Base-by-base conservation (phyloP, 2,888 invertebrate species). In the Zygaena filipendulae region DNA sequence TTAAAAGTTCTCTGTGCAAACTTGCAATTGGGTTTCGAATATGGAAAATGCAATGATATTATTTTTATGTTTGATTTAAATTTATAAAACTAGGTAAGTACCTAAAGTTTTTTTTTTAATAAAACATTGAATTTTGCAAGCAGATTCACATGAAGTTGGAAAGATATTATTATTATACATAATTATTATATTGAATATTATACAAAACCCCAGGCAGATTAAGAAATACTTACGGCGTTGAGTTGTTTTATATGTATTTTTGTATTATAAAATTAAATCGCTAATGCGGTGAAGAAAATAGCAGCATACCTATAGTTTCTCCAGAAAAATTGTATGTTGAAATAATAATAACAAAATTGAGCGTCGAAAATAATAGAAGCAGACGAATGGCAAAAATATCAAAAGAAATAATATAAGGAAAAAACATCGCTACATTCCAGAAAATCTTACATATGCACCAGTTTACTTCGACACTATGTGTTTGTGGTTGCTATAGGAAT, bases 11-110 rank as follows among this genome's bases (percentile, higher is more conserved):
- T 56, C 62, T 61, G 59, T 63, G 63, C 67, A 63, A 57, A 63
- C 62, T 67, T 70, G 70, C 70, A 71, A 64, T 70, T 61, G 64
- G 67, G 66, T 63, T 71, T 68, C 59, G 64, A n/a, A 70, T 70
- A 68, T 66, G 58, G 53, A 61, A 66, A 66, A 59, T 63, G 49
- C 42, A 59, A 55, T 57, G n/a, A n/a, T n/a, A n/a, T 16, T 16
- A 16, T 16, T 16, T 16, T 6, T 16, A 16, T 4, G 4, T 16
- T 16, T 16, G 16, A 16, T 16, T 16, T 6, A 16, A 16, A 7
- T 16, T n/a, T n/a, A n/a, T n/a, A n/a, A n/a, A n/a, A n/a, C n/a
- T n/a, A n/a, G n/a, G n/a, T n/a, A n/a, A n/a, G n/a, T n/a, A n/a
- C 44, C 38, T 26, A 45, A 45, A 42, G 34, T 38, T 33, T 37